phyloP scores from a whole-genome alignment of 2,888 invertebrate genomes.

The Blastobasis lacticolella region DNA sequence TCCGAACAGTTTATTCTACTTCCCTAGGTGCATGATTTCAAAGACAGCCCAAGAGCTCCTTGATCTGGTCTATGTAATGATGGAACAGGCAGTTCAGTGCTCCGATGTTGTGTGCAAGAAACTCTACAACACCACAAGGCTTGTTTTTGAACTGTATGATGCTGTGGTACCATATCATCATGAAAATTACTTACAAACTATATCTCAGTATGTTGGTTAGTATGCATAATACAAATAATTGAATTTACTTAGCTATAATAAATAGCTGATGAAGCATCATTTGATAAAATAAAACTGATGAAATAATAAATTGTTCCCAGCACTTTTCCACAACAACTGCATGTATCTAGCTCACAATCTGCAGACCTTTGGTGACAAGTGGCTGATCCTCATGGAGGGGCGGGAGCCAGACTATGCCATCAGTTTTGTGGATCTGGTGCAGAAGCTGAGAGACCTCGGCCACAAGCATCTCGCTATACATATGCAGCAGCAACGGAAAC shows the following conservation, averaged over 20 bases:
- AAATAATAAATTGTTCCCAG: conserved; percentile 49
- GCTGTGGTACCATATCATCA: conserved; percentile 87
- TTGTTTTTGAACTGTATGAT: conserved; percentile 84
- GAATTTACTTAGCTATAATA: background rate
- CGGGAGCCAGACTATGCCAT: conserved; percentile 71
- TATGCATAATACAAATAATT: conserved; percentile 5
- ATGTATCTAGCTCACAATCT: conserved; percentile 88
- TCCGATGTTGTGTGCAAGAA: conserved; percentile 76
- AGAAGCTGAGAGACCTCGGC: conserved; percentile 79
- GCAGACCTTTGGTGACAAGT: conserved; percentile 78
- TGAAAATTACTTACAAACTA: conserved; percentile 83
- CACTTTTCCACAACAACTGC: conserved; percentile 93
- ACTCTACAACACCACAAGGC: conserved; percentile 80
- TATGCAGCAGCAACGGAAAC: conserved; percentile 83
- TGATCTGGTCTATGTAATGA: conserved; percentile 76
- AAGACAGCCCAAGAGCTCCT: conserved; percentile 78
- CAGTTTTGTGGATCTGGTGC: conserved; percentile 80
- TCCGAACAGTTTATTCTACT: conserved; percentile 59
- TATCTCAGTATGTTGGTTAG: conserved; percentile 90
- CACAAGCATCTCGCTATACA: conserved; percentile 81
- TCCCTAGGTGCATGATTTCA: conserved; percentile 75
- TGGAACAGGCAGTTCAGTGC: conserved; percentile 78
- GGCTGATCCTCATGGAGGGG: conserved; percentile 76
- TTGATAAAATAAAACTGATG: no score
- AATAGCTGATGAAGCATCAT: background rate